Conservation (phyloP, 2,797 vertebrate species). For the Sternarchorhynchus goeldii region DNA sequence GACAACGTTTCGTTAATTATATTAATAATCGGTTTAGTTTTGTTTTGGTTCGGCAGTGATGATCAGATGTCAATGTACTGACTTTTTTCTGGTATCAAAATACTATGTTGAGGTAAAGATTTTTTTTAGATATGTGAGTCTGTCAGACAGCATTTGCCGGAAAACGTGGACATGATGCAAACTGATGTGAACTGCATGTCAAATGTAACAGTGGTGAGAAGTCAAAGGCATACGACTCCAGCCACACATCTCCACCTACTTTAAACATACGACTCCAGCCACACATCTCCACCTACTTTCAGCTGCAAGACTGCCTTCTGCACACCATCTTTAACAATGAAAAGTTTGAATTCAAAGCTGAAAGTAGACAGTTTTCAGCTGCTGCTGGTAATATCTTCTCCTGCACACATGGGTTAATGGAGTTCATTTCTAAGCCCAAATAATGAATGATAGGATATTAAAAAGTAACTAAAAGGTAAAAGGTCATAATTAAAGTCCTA, state of each 20-base stretch:
- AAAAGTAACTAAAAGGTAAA: slow-evolving; percentile 30
- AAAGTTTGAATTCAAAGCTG: neutral
- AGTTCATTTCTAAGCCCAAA: slow-evolving; percentile 24
- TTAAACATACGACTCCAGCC: neutral
- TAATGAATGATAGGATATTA: slow-evolving; percentile 29
- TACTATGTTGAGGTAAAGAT: no score
- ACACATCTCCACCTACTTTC: neutral
- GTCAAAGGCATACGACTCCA: neutral
- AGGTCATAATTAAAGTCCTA: slow-evolving; percentile 39
- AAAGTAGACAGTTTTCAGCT: neutral
- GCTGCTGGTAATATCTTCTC: neutral
- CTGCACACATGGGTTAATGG: neutral
- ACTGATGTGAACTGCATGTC: neutral
- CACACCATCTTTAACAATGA: neutral
- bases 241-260: neutral
- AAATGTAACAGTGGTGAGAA: neutral
- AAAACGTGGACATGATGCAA: no score
- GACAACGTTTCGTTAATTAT: neutral
- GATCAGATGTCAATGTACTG: no score
- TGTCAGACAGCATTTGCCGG: no score
- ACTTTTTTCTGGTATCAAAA: no score
- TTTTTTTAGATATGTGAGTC: no score
- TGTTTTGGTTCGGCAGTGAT: no score
- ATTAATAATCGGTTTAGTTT: no score
- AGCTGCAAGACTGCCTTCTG: neutral